Evolutionary conservation across 2,888 invertebrate species (phyloP).

Genomic region (Troilus luridus): DNA sequence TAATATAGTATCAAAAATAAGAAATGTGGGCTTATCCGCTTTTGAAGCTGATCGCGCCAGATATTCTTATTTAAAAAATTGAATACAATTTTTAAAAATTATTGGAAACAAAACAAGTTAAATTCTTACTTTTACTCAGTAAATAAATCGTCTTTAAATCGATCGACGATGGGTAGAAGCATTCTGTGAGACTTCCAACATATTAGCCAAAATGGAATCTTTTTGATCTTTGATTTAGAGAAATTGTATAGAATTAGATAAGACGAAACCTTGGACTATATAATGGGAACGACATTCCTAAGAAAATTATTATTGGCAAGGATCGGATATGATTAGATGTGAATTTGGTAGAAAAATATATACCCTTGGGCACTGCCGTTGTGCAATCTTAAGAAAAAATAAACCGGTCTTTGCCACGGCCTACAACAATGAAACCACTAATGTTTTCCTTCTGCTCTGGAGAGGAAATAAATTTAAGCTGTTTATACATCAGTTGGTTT

Average conservation of each 20-base stretch:
- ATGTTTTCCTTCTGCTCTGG: background rate
- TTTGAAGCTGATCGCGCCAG: too few species aligned
- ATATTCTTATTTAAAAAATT: too few species aligned
- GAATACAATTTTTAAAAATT: too few species aligned
- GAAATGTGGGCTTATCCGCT: too few species aligned
- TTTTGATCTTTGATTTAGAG: background rate
- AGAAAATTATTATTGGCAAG: conserved; percentile 13
- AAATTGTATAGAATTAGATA: background rate
- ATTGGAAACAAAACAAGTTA: too few species aligned
- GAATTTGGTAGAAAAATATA: conserved; percentile 25
- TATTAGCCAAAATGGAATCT: background rate
- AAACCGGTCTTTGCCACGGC: background rate
- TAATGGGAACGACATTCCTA: background rate
- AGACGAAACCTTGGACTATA: background rate
- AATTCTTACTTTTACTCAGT: too few species aligned
- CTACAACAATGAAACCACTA: background rate
- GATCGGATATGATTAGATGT: conserved; percentile 11
- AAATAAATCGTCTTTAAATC: too few species aligned
- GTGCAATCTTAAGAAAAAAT: background rate
- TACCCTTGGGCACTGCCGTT: background rate
- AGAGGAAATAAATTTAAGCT: background rate
- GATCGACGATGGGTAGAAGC: too few species aligned
- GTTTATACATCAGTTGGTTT: background rate
- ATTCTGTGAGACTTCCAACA: background rate
- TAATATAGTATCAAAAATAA: too few species aligned